Base-by-base conservation (phyloP, 2,888 invertebrate species). In the Pachymerium ferrugineum region DNA sequence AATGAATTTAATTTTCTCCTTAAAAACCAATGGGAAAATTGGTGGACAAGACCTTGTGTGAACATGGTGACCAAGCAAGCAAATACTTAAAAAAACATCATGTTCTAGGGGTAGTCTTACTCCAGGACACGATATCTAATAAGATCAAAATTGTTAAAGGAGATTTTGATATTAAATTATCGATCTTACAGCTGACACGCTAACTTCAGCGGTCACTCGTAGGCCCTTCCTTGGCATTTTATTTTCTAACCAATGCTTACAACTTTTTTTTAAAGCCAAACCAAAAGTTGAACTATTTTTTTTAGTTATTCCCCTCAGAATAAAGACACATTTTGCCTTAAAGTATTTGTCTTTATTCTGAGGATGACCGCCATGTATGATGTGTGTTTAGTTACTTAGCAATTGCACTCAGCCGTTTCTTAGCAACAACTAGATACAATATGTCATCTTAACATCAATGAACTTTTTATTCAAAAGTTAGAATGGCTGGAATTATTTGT, bases 91-190 rank as follows among this genome's bases (percentile, higher is more conserved):
- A 6, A 89, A 89, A 8, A 90, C 86, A 79, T 88, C 87, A n/a
- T 92, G 92, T 81, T 89, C 89, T 76, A 90, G 89, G 79, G 91
- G 91, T 31, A 93, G 83, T 90, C 91, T 92, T 14, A 92, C 92
- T 33, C 93, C 93, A n/a, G 92, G 92, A 81, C 92, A 92, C 74
- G 90, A 88, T 30, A 92, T 87, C 82, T 82, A 54, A 74, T 29
- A 38, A 10, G 12, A 22, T 12, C n/a, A 6, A 8, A 38, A n/a
- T 12, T 10, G 10, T 38, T 71, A 6, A 14, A 31, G 12, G 33
- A 14, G 10, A 6, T 19, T 12, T 71, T 22, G 28, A 16, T 28
- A 12, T 22, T 6, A 28, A 10, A 25, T 14, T n/a, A 8, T 6
- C 6, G 14, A 10, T 12, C 62, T 30, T 67, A 73, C 73, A 10